These are phyloP conservation scores for Anastrepha obliqua DNA, from an alignment of 1,140 invertebrate genomes.

Conservation along the genomic window DNA sequence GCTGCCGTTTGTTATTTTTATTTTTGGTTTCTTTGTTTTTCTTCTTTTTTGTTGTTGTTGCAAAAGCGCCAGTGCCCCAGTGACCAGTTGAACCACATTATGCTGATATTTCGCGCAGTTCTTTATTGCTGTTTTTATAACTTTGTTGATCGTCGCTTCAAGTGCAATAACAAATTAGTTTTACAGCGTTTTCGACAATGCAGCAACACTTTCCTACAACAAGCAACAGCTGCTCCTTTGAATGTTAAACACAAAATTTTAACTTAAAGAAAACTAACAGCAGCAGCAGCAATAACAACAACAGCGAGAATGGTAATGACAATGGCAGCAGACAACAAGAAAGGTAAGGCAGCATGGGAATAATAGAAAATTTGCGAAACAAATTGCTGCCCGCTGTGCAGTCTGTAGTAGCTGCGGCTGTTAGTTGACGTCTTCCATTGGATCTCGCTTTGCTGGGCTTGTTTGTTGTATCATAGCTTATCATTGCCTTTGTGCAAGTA, in stretches of 20 bases:
- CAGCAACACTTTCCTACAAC: conserved; percentile 26
- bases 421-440: neutral
- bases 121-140: neutral
- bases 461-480: neutral
- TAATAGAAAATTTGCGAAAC: conserved; percentile 14
- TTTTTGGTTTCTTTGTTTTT: neutral
- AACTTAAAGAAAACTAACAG: conserved; percentile 11
- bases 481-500: neutral
- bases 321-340: neutral
- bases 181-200: neutral
- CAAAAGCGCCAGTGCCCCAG: neutral
- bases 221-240: conserved; percentile 12
- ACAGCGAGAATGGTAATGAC: conserved; percentile 1
- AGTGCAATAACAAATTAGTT: conserved; percentile 41
- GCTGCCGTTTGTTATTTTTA: neutral
- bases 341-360: conserved; percentile 4
- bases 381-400: conserved; percentile 20
- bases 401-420: neutral
- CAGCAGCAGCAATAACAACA: neutral
- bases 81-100: conserved; percentile 51
- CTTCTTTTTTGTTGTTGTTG: neutral
- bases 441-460: neutral
- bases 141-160: neutral
- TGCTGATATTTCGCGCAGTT: neutral
- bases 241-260: conserved; percentile 26